Conservation (phyloP, 2,888 invertebrate species). For the Tetragnatha montana region DNA sequence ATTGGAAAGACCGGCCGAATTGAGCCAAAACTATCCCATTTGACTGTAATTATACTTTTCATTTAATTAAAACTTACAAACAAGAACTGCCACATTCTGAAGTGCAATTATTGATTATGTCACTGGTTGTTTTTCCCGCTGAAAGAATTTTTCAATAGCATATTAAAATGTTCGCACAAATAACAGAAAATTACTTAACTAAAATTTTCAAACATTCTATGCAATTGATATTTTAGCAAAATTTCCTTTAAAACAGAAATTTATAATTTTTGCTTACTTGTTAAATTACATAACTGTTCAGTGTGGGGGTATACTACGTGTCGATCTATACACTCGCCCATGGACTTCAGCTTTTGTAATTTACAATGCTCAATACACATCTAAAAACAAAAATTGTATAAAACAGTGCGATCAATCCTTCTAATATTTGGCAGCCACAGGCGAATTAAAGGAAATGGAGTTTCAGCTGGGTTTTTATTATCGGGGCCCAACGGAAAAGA, state of each 20-base stretch:
- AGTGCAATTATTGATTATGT: constrained; percentile 48
- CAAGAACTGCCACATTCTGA: constrained; percentile 28
- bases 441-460: no score
- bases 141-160: background rate
- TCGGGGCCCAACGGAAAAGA: no score
- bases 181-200: background rate
- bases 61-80: constrained; percentile 9
- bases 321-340: constrained; percentile 27
- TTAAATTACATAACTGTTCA: background rate
- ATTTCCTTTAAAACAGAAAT: background rate
- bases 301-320: constrained; percentile 45
- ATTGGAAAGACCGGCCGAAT: background rate
- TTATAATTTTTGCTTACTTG: background rate
- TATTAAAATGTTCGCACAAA: background rate
- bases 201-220: background rate
- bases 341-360: background rate
- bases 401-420: background rate
- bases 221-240: background rate
- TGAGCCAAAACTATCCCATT: no score
- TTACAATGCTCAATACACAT: constrained; percentile 55
- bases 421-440: background rate
- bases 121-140: constrained; percentile 22
- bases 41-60: no score
- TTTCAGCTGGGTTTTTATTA: no score
- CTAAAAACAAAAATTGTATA: background rate